Conservation (phyloP, 2,888 invertebrate genomes). For the Abscondita cerata region DNA sequence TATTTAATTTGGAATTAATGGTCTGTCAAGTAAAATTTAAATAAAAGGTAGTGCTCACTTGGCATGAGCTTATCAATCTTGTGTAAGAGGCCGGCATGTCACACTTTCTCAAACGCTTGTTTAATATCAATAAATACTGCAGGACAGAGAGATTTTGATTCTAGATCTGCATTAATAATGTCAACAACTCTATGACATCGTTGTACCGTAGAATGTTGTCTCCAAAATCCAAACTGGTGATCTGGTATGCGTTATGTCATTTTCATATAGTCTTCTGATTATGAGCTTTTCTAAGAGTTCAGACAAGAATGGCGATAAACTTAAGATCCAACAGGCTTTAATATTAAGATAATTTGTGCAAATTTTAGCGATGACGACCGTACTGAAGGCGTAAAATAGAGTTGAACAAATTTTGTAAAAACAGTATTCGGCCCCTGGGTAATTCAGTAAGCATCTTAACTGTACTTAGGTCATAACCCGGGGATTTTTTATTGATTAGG, state of each 20-base stretch:
- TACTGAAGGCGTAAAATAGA: neutral
- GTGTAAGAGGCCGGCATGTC: neutral
- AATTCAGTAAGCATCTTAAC: constrained; percentile 16
- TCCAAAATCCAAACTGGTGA: neutral
- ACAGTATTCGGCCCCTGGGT: neutral
- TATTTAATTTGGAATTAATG: neutral
- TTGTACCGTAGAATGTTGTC: neutral
- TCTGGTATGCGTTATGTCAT: neutral
- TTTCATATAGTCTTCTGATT: too few species aligned
- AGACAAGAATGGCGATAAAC: too few species aligned
- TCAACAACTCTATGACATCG: neutral
- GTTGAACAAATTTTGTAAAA: constrained; percentile 1
- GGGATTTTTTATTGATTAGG: neutral
- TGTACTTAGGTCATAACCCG: constrained; percentile 3
- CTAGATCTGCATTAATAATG: neutral
- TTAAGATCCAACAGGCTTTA: too few species aligned
- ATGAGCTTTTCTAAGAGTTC: too few species aligned
- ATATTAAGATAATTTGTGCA: too few species aligned
- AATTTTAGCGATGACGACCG: too few species aligned
- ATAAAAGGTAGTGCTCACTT: neutral
- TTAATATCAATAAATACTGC: too few species aligned
- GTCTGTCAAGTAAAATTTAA: neutral
- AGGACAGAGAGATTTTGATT: too few species aligned
- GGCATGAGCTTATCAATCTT: neutral
- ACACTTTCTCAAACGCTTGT: too few species aligned